Evolutionary conservation across 1,140 invertebrate species (phyloP).

Genomic region (Samia ricini): DNA sequence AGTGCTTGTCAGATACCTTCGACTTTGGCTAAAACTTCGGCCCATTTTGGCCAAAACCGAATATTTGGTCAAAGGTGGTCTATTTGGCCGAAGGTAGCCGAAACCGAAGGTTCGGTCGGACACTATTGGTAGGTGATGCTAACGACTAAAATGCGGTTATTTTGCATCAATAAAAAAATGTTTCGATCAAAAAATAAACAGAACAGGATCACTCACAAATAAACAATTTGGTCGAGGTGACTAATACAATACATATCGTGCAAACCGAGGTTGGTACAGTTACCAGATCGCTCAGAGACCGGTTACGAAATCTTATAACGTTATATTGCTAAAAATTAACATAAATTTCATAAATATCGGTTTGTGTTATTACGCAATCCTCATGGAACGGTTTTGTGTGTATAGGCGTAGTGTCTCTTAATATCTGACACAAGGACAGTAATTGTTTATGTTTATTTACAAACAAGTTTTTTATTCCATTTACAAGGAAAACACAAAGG

Average conservation of each 20-base stretch:
- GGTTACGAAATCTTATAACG: not conserved
- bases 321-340: constrained; percentile 18
- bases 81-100: too few relatives aligned
- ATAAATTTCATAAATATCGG: constrained; percentile 27
- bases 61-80: too few relatives aligned
- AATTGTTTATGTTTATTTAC: constrained; percentile 9
- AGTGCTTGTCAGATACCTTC: too few relatives aligned
- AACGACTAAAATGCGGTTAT: too few relatives aligned
- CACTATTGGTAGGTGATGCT: too few relatives aligned
- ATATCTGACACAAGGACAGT: constrained; percentile 31
- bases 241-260: not conserved
- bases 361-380: constrained; percentile 27
- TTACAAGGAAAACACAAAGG: too few relatives aligned
- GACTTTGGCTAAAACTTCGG: too few relatives aligned
- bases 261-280: not conserved
- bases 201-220: not conserved
- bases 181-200: too few relatives aligned
- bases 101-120: too few relatives aligned
- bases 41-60: too few relatives aligned
- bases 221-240: not conserved
- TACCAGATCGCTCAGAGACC: not conserved
- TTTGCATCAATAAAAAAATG: too few relatives aligned
- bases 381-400: constrained; percentile 6
- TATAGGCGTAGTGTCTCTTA: constrained; percentile 14
- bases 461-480: not conserved